These are phyloP conservation scores for Atrichornis clamosus DNA, from an alignment of 2,113 vertebrate species.

Conservation along the genomic window DNA sequence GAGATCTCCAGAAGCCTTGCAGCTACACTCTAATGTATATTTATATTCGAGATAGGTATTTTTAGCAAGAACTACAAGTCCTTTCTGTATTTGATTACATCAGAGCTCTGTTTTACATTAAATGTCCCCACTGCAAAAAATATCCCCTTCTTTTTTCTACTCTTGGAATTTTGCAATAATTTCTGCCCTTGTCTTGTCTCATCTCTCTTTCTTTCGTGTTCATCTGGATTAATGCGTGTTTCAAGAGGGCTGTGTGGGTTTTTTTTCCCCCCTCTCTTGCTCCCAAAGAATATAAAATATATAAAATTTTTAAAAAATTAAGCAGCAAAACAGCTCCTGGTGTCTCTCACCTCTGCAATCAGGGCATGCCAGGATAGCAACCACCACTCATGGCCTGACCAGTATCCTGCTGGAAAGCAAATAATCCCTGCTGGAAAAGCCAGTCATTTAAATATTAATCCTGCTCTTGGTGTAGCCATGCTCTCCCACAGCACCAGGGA, in stretches of 20 bases:
- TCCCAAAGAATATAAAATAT: neutral
- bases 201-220: neutral
- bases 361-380: neutral
- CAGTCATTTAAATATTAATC: neutral
- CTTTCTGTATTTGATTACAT: constrained; percentile 19
- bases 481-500: neutral
- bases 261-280: neutral
- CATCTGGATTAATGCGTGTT: neutral
- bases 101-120: constrained; percentile 3
- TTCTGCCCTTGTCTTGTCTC: neutral
- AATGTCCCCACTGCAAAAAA: neutral
- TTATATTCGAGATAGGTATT: constrained; percentile 46
- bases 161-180: neutral
- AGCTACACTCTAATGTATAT: constrained; percentile 28
- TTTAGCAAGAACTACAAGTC: constrained; percentile 53
- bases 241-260: neutral
- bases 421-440: neutral
- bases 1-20: constrained; percentile 16
- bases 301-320: neutral
- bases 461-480: neutral
- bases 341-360: neutral
- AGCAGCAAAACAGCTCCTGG: neutral
- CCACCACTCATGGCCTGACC: neutral
- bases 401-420: neutral
- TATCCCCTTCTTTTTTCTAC: neutral